These are phyloP conservation scores for Conopomorpha cramerella DNA, from an alignment of 1,140 invertebrate species.

Conservation along the genomic window DNA sequence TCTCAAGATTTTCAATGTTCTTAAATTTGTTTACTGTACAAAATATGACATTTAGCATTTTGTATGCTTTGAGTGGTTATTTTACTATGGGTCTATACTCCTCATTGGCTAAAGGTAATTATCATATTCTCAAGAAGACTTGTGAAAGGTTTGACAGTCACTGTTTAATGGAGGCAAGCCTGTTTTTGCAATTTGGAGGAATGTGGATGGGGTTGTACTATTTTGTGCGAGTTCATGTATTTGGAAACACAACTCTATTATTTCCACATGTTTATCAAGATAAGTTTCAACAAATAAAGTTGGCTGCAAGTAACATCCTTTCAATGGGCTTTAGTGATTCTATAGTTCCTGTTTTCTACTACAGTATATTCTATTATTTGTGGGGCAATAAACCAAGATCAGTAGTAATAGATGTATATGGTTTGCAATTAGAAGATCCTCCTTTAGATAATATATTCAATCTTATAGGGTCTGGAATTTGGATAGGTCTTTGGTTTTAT, in stretches of 20 bases:
- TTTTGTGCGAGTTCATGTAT: slow-evolving; percentile 63
- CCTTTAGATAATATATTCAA: slow-evolving; percentile 58
- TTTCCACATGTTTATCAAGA: slow-evolving; percentile 72
- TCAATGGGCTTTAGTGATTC: slow-evolving; percentile 62
- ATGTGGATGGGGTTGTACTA: slow-evolving; percentile 72
- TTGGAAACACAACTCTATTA: slow-evolving; percentile 58
- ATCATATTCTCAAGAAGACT: slow-evolving; percentile 50
- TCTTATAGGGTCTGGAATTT: slow-evolving; percentile 55
- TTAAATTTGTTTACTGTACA: slow-evolving; percentile 63
- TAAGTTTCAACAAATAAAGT: slow-evolving; percentile 67
- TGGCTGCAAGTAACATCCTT: slow-evolving; percentile 59
- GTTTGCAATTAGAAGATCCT: slow-evolving; percentile 55
- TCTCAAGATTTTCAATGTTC: slow-evolving; percentile 67
- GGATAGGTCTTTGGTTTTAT: slow-evolving; percentile 70
- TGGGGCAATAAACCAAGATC: slow-evolving; percentile 50
- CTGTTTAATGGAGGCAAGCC: slow-evolving; percentile 43
- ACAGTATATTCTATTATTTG: slow-evolving; percentile 63
- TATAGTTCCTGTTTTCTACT: slow-evolving; percentile 65
- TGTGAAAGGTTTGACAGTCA: slow-evolving; percentile 37
- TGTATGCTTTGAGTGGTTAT: slow-evolving; percentile 65
- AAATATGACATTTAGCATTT: slow-evolving; percentile 60
- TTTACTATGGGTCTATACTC: slow-evolving; percentile 66
- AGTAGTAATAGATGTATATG: slow-evolving; percentile 47
- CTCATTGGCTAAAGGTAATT: slow-evolving; percentile 60
- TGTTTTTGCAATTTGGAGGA: slow-evolving; percentile 68